Base-by-base conservation (phyloP, 1,140 invertebrate genomes). In the Archegozetes longisetosus region DNA sequence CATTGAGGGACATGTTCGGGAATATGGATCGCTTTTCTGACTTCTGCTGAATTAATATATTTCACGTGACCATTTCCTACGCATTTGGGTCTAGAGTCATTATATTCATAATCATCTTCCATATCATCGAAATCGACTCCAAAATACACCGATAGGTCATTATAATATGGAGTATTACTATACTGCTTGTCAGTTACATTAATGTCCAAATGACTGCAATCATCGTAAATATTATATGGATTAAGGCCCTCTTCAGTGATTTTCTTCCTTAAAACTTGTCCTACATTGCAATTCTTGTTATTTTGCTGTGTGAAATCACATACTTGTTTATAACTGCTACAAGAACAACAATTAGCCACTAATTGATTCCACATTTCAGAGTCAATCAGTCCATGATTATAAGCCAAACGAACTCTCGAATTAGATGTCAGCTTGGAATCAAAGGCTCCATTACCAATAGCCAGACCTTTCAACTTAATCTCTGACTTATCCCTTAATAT, bases 381-480 rank as follows among this genome's bases (percentile, higher is more conserved):
- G 52, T 71, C 74, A 61, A 75, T 65, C 12, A 79, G 66, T 55
- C 77, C 77, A 66, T 77, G 75, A 66, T 73, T 75, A 58, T 75
- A 76, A 26, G 69, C 73, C 67, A 78, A 76, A 60, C 76, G 72
- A 20, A 78, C 66, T 23, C 71, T 61, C 2, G 75, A 75, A 62
- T 77, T 71, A 46, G 70, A 67, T 53, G 76, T 71, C 49, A 72
- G 67, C 20, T 67, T 61, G 17, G 64, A 64, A 65, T 70, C 70
- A 14, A 72, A 68, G 48, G 75, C 66, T 47, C 76, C 77, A 71
- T 79, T 79, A 48, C 77, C 77, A 61, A 78, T 70, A 28, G 71
- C 75, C 66, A 77, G 72, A 47, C 77, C 77, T 64, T 73, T 67
- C 32, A 75, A 73, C 55, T 52, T 52, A 28, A 52, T 52, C 6